Evolutionary conservation across 2,113 vertebrate species (phyloP).

Genomic region (Microtus ochrogaster): DNA sequence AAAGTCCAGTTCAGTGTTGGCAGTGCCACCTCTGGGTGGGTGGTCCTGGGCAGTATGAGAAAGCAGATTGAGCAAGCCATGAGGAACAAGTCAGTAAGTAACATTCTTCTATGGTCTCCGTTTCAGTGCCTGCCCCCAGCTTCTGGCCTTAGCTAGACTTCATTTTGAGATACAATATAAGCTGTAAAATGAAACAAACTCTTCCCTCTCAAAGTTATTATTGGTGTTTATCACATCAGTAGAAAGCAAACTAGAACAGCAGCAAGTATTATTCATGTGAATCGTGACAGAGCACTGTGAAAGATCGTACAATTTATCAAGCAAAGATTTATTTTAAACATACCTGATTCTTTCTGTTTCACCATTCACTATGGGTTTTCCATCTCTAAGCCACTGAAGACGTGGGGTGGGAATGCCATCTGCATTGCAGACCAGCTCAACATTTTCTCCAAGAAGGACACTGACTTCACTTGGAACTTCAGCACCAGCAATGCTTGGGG

Average conservation of each 20-base stretch:
- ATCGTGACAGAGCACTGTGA: background rate
- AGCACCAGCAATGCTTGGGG: slow-evolving; percentile 93
- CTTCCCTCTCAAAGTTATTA: background rate
- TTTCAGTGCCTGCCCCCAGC: background rate
- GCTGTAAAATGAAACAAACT: background rate
- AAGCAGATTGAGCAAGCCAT: background rate
- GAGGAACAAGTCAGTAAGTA: background rate
- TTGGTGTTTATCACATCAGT: background rate
- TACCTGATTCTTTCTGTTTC: slow-evolving; percentile 88
- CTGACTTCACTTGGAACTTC: slow-evolving; percentile 93
- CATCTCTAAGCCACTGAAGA: slow-evolving; percentile 95
- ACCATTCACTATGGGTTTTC: slow-evolving; percentile 85
- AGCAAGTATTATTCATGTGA: background rate
- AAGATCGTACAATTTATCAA: background rate
- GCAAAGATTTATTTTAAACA: slow-evolving; percentile 53
- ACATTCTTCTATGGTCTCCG: background rate
- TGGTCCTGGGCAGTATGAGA: background rate
- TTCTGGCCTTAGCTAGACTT: background rate
- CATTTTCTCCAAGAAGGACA: slow-evolving; percentile 90
- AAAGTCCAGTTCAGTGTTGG: background rate
- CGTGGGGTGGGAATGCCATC: slow-evolving; percentile 90
- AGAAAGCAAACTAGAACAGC: background rate
- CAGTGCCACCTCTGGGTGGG: background rate
- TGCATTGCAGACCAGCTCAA: slow-evolving; percentile 91
- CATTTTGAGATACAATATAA: background rate